Base-by-base conservation (phyloP, 1,140 invertebrate genomes). In the Stenopsyche tienmushanensis region DNA sequence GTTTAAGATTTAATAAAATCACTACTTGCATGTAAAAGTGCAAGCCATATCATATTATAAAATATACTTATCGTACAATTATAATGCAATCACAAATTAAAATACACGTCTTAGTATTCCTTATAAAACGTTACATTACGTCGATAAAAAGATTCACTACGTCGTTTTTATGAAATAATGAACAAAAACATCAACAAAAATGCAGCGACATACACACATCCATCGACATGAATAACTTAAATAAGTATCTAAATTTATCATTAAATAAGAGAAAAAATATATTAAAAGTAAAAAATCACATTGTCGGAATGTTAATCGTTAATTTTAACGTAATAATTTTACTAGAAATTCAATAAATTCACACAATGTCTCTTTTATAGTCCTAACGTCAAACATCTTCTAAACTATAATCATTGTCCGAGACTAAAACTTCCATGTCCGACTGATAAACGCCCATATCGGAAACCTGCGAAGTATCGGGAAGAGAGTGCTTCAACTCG, bases 401-500 rank as follows among this genome's bases (percentile, higher is more conserved):
- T 8, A 66, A 58, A 57, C 60, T 70, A 47, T 55, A 67, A 50
- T 70, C 69, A 62, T 70, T 66, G 60, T 70, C 68, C 13, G 68
- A 70, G 64, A 70, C 68, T 64, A 70, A 64, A 64, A 66, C 68
- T 47, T 70, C 68, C 68, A 70, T 66, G 20, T 70, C 68, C 8
- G 68, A 66, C 17, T 64, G 60, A 21, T 70, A 66, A 15, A 24
- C 18, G 13, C 41, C 29, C 15, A 62, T 29, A 21, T 54, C 47
- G 0, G 44, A 18, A 9, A 53, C 49, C 20, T 41, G 60, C 9
- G 24, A 42, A 13, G 60, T 62, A 34, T 70, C 69, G 17, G 69
- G 69, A 8, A 70, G 65, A n/a, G 24, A 53, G 62, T 70, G 34
- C 26, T 70, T 70, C 49, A 70, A 47, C 7, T 70, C 69, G 20